Conservation (phyloP, 2,797 vertebrate genomes). For the Neosilurus hyrtlii region DNA sequence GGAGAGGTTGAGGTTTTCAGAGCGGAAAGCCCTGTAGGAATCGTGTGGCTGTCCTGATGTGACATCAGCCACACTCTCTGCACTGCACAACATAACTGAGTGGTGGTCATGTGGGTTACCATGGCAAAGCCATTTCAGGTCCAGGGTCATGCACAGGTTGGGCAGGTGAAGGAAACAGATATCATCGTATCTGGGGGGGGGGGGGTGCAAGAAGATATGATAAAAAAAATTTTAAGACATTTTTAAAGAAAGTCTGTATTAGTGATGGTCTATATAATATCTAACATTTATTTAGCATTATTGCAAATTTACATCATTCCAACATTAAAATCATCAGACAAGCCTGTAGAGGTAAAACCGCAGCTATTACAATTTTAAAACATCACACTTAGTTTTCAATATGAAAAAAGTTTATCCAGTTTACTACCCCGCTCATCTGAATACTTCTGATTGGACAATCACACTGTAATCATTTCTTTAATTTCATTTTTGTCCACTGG, state of each 20-base stretch:
- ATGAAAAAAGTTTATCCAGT: background rate
- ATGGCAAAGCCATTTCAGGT: constrained; percentile 95
- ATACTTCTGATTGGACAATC: too few relatives aligned
- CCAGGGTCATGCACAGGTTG: constrained; percentile 92
- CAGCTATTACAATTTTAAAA: background rate
- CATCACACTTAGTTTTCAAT: background rate
- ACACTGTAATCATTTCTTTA: too few relatives aligned
- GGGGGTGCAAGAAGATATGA: background rate
- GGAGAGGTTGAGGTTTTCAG: constrained; percentile 94
- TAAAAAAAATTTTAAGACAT: background rate
- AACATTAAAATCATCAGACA: background rate
- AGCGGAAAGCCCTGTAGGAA: constrained; percentile 96
- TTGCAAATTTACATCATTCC: background rate
- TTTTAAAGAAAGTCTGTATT: background rate
- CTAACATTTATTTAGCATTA: background rate
- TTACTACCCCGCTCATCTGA: too few relatives aligned
- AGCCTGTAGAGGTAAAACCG: background rate
- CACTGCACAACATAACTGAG: constrained; percentile 85
- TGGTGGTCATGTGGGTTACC: constrained; percentile 97
- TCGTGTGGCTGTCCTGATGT: constrained; percentile 90
- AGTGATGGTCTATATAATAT: background rate
- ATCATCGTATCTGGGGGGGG: constrained; percentile 86
- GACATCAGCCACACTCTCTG: constrained; percentile 84
- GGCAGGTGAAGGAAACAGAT: constrained; percentile 96
- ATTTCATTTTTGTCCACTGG: too few relatives aligned